A percentile compares a stretch with the other conserved stretches of the same genome.
These are phyloP conservation scores for Lonchura striata DNA, from an alignment of 2,113 vertebrate species.

Conservation along the genomic window DNA sequence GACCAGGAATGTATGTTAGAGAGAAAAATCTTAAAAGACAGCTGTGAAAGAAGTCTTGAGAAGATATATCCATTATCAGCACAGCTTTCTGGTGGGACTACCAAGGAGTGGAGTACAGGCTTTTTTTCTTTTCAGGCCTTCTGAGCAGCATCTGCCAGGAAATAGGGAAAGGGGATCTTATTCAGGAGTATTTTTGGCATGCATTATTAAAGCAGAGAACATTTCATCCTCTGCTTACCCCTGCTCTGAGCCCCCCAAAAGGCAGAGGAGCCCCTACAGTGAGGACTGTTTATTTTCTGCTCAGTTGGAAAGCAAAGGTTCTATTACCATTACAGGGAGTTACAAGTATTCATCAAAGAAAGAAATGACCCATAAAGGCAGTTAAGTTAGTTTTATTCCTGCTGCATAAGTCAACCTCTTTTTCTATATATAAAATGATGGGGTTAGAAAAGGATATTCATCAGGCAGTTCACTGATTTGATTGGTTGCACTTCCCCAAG, in stretches of 20 bases:
- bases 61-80: background rate
- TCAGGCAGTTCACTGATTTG: conserved; percentile 11
- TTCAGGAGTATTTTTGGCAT: background rate
- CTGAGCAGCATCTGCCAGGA: background rate
- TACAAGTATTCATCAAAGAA: conserved; percentile 67
- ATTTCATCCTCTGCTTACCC: conserved; percentile 1
- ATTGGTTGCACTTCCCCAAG: background rate
- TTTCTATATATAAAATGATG: conserved; percentile 60
- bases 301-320: conserved; percentile 55
- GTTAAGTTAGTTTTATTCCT: conserved; percentile 60
- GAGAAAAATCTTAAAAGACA: background rate
- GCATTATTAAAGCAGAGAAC: background rate
- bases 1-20: background rate
- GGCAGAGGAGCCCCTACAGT: background rate
- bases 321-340: conserved; percentile 38
- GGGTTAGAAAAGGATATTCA: conserved; percentile 37
- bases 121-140: background rate
- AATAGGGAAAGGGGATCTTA: background rate
- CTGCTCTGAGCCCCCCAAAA: conserved; percentile 38
- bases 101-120: background rate
- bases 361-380: conserved; percentile 67
- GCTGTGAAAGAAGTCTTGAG: background rate
- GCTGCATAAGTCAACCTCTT: conserved; percentile 50
- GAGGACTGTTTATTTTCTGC: conserved; percentile 50
- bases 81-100: background rate